Conservation (phyloP, 2,888 invertebrate species). For the Macrophya annulata region DNA sequence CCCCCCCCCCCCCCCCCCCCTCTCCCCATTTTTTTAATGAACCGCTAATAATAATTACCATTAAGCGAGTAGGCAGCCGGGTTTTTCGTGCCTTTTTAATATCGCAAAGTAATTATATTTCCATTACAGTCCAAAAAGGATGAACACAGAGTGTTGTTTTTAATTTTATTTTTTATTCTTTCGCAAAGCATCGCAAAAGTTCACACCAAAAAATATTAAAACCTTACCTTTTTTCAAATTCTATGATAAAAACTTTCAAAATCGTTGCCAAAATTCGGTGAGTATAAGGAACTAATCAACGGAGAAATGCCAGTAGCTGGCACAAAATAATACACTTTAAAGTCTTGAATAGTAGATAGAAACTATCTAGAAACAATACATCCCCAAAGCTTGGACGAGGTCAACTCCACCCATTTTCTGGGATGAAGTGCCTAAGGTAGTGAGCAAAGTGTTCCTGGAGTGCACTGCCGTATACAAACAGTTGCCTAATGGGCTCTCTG, state of each 20-base stretch:
- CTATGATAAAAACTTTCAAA: not conserved
- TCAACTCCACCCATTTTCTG: conserved; percentile 63
- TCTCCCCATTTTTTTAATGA: not conserved
- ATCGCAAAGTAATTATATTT: conserved; percentile 34
- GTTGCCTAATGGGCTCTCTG: conserved; percentile 67
- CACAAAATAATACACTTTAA: not conserved
- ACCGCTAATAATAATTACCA: conserved; percentile 36
- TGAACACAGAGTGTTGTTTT: not conserved
- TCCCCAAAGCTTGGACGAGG: conserved; percentile 57
- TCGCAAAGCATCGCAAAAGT: not conserved
- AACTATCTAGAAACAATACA: not conserved
- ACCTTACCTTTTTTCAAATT: not conserved
- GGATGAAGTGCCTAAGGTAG: conserved; percentile 66
- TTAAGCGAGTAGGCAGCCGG: not conserved
- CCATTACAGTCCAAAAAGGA: not conserved
- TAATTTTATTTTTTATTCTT: not conserved
- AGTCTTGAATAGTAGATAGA: not conserved
- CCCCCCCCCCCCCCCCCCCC: not conserved
- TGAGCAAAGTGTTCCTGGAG: conserved; percentile 63
- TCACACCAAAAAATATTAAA: not conserved
- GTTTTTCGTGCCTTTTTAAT: not conserved
- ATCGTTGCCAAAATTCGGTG: not conserved
- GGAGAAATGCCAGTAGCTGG: not conserved
- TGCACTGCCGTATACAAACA: conserved; percentile 67
- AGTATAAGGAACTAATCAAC: not conserved